Percentiles rank a stretch among this genome's conserved stretches.
Evolutionary conservation across 2,113 vertebrate genomes (phyloP).

Genomic region (Thinocorus orbignyianus): DNA sequence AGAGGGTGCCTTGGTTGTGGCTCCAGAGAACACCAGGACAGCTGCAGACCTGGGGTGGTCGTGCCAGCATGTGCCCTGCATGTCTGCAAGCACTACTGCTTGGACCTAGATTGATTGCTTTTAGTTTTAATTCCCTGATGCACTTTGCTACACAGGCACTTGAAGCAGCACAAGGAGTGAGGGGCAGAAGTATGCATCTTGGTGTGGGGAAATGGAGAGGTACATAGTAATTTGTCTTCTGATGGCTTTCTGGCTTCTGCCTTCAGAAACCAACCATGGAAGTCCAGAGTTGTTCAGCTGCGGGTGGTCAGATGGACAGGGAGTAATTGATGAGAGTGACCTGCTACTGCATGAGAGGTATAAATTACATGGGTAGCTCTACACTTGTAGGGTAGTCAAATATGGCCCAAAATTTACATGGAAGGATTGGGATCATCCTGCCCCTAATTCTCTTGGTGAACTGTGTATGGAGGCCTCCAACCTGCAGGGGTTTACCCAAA

Average conservation of each 20-base stretch:
- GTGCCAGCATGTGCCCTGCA: not conserved
- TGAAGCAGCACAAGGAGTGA: not conserved
- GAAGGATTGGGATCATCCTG: not conserved
- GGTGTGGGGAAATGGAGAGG: not conserved
- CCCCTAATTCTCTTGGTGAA: not conserved
- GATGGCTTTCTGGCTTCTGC: not conserved
- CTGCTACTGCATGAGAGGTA: rapidly evolving
- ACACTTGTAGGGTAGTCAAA: not conserved
- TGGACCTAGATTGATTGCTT: not conserved
- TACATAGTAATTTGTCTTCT: rapidly evolving
- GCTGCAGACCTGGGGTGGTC: not conserved
- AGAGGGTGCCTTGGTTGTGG: not conserved
- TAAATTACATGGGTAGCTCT: not conserved
- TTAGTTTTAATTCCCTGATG: not conserved
- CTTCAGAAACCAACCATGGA: rapidly evolving
- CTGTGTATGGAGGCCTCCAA: not conserved
- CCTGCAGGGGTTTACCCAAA: not conserved
- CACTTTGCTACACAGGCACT: not conserved
- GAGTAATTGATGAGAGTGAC: not conserved
- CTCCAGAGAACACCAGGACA: not conserved
- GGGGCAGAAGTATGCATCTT: not conserved
- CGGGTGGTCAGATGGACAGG: not conserved
- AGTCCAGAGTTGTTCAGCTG: not conserved
- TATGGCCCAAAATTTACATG: not conserved
- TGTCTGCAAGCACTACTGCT: not conserved